phyloP scores from a whole-genome alignment of 2,797 vertebrate genomes.

The Myripristis murdjan region DNA sequence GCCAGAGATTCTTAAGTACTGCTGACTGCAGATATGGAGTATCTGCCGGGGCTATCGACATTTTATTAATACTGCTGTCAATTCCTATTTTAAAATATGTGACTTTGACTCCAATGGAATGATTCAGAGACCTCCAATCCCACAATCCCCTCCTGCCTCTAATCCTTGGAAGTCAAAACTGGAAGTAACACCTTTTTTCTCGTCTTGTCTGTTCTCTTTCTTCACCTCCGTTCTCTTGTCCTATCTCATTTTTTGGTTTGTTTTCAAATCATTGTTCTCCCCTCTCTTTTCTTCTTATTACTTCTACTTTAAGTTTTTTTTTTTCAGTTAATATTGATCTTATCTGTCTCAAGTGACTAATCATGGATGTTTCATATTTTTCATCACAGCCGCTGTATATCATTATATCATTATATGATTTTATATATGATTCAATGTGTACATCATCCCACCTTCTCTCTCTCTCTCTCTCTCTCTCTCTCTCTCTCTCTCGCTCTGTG shows the following conservation, averaged over 20 bases:
- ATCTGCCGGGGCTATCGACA: constrained; percentile 41
- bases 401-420: no score
- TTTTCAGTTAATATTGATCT: constrained; percentile 40
- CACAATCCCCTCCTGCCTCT: constrained; percentile 15
- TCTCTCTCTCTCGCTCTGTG: no score
- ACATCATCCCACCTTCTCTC: no score
- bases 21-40: constrained; percentile 34
- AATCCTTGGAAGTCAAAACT: neutral
- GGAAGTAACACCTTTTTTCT: neutral
- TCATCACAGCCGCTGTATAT: no score
- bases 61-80: constrained; percentile 44
- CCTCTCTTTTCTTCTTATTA: neutral
- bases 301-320: constrained; percentile 12
- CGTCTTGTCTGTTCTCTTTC: neutral
- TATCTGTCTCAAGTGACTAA: constrained; percentile 40
- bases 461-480: no score
- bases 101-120: constrained; percentile 14
- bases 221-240: neutral
- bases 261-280: no score
- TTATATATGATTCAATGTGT: no score
- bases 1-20: constrained; percentile 22
- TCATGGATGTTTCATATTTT: constrained; percentile 24
- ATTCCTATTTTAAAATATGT: constrained; percentile 45
- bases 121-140: constrained; percentile 28
- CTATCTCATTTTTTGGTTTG: neutral